Conservation (phyloP, 2,113 vertebrate genomes). For the Pygoscelis adeliae region DNA sequence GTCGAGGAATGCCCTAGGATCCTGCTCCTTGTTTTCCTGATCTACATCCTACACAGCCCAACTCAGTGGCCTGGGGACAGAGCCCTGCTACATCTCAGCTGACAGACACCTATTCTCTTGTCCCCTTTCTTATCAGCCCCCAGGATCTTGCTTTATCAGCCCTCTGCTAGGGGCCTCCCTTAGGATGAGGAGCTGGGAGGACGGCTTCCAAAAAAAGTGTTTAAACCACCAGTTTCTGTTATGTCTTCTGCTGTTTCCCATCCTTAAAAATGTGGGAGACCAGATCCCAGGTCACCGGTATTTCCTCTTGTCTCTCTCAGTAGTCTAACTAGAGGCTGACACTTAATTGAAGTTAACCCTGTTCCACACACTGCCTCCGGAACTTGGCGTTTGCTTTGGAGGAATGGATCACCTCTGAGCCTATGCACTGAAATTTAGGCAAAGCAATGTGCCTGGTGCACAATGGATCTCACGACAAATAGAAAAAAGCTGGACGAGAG, state of each 20-base stretch:
- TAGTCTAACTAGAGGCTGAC: background rate
- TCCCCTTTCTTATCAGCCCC: background rate
- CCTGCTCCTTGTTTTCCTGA: background rate
- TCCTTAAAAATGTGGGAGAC: background rate
- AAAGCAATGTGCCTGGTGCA: background rate
- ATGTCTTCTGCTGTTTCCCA: background rate
- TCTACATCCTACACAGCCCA: rapidly evolving
- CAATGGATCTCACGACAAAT: background rate
- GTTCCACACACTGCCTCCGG: background rate
- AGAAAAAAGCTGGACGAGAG: background rate
- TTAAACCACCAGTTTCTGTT: background rate
- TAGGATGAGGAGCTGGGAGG: background rate
- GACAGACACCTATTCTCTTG: background rate
- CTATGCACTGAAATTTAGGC: background rate
- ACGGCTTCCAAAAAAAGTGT: background rate
- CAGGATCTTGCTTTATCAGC: background rate
- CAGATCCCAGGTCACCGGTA: background rate
- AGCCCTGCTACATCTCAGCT: background rate
- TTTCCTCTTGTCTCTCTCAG: background rate
- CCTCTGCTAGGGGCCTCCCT: background rate
- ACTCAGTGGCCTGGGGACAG: background rate
- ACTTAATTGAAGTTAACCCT: background rate
- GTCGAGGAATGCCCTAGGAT: background rate
- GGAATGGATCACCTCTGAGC: background rate
- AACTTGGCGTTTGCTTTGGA: background rate